Base-by-base conservation (phyloP, 2,888 invertebrate species). In the Xanthorhoe spadicearia region DNA sequence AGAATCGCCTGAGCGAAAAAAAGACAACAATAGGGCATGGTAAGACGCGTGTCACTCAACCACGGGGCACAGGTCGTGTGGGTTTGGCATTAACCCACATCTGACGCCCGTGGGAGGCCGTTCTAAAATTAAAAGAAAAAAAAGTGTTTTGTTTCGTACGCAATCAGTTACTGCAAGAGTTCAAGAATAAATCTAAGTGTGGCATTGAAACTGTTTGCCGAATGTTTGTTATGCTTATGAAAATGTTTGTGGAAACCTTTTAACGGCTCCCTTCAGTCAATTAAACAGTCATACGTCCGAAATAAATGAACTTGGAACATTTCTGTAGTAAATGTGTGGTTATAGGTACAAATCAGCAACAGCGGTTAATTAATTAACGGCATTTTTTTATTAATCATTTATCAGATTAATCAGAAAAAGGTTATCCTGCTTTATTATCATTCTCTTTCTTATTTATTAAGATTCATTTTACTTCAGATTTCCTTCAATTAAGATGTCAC, bases 21-120 rank as follows among this genome's bases (percentile, higher is more conserved):
- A 75, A 73, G 75, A 72, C 74, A 73, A 82, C 82, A 83, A 85
- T 82, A 80, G 81, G 79, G 82, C 74, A 70, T 71, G 73, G 50
- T 51, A 59, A 83, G 82, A 81, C 77, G 79, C 77, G 75, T 87
- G 87, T 87, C 87, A 88, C 78, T 87, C 86, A 83, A 77, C 75
- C 68, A 56, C 64, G 82, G 84, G 82, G 78, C 83, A 79, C 83
- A 84, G 87, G 88, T 87, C 83, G 86, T 83, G 89, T 89, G 86
- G 89, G 89, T 78, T 87, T 90, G 90, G 87, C 92, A 91, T 90
- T 92, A 91, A 92, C 92, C 92, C 83, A 92, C 91, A 86, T 81
- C 77, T 62, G 74, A 69, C 77, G 81, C 85, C 85, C 81, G 92
- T 91, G 90, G 92, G 92, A 89, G 89, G 92, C 82, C 86, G 85